Percentiles rank a stretch among this genome's conserved stretches.
phyloP scores from a whole-genome alignment of 2,113 vertebrate species.

The Microcebus murinus region DNA sequence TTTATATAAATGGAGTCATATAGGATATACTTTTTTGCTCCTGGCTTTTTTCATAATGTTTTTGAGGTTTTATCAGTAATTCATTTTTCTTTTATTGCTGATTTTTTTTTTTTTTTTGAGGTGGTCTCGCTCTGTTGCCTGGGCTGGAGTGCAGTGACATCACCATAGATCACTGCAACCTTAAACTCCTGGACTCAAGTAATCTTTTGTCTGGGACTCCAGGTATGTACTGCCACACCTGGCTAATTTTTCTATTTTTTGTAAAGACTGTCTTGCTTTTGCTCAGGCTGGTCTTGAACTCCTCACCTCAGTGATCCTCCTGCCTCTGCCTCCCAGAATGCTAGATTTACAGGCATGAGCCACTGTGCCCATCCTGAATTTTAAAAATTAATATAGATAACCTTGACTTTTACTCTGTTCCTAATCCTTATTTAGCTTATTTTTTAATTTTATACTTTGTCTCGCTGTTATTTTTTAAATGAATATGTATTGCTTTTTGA shows the following conservation, averaged over 20 bases:
- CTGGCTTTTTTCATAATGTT: neutral
- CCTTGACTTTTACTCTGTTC: neutral
- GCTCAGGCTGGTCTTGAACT: no score
- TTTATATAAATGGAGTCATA: neutral
- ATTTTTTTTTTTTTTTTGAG: neutral
- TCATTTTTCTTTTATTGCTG: neutral
- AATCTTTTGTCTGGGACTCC: no score
- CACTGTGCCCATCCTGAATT: neutral
- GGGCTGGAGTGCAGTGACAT: no score
- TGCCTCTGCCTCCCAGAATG: no score
- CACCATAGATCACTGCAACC: no score
- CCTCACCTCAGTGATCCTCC: no score
- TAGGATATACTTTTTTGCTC: neutral
- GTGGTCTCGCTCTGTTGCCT: no score
- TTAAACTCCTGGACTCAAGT: no score
- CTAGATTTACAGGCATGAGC: no score
- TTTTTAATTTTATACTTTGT: neutral
- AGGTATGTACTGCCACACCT: no score
- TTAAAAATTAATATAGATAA: neutral
- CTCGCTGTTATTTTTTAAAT: neutral
- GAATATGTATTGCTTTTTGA: neutral
- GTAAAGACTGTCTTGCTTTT: no score
- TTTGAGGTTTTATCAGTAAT: conserved; percentile 1
- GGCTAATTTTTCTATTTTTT: no score
- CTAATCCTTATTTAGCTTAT: neutral